These are phyloP conservation scores for Onchidella celtica DNA, from an alignment of 2,888 invertebrate genomes.

Conservation along the genomic window DNA sequence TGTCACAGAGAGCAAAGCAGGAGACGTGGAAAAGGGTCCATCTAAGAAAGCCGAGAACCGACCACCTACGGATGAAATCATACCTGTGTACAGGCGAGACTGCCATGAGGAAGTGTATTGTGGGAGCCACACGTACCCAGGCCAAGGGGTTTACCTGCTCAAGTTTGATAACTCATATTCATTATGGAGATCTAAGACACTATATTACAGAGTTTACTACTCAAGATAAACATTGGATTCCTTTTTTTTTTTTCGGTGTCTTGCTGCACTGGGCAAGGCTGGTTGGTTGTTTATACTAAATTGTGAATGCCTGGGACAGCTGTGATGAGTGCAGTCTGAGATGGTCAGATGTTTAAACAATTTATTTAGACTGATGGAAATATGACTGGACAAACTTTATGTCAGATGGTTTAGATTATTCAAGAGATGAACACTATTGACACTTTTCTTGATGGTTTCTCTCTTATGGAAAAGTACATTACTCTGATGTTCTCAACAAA, in stretches of 20 bases:
- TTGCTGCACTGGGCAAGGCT: not conserved
- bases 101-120: conserved; percentile 98
- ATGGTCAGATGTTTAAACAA: too few relatives aligned
- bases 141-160: conserved; percentile 96
- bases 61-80: conserved; percentile 90
- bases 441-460: too few relatives aligned
- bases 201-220: conserved; percentile 99
- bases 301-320: too few relatives aligned
- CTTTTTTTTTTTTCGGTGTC: not conserved
- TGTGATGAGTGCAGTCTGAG: too few relatives aligned
- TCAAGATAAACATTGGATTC: conserved; percentile 80
- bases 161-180: conserved; percentile 99
- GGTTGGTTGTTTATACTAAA: too few relatives aligned
- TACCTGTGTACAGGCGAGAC: conserved; percentile 97
- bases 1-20: conserved; percentile 73
- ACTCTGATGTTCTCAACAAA: too few relatives aligned
- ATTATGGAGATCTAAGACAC: conserved; percentile 98
- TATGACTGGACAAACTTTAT: too few relatives aligned
- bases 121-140: conserved; percentile 98
- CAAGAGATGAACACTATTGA: too few relatives aligned
- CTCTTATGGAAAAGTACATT: too few relatives aligned
- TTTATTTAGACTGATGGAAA: too few relatives aligned
- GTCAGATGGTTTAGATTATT: too few relatives aligned
- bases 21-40: conserved; percentile 84
- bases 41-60: conserved; percentile 75